Conservation (phyloP, 1,140 invertebrate species). For the Hylaeus anthracinus region DNA sequence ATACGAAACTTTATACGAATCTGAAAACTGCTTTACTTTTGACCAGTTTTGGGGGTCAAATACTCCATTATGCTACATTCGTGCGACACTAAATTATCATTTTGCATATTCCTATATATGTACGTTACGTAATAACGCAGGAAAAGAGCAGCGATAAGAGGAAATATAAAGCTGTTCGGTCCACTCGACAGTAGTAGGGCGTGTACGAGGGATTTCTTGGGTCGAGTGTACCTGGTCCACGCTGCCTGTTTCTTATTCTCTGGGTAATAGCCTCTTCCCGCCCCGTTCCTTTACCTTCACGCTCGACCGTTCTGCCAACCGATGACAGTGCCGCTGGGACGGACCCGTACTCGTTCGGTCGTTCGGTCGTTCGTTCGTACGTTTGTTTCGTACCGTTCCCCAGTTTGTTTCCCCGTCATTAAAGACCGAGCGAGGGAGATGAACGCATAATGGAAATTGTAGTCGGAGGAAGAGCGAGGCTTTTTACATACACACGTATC, state of each 20-base stretch:
- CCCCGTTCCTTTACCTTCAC: conserved; percentile 55
- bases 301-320: conserved; percentile 61
- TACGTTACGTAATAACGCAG: conserved; percentile 33
- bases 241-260: conserved; percentile 66
- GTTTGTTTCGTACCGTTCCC: conserved; percentile 27
- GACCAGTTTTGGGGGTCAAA: too few species aligned
- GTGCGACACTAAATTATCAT: conserved; percentile 37
- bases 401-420: conserved; percentile 3
- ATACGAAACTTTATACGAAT: too few species aligned
- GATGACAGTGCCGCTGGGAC: conserved; percentile 57
- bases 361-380: conserved; percentile 26
- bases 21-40: too few species aligned
- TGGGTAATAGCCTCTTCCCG: conserved; percentile 66
- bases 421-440: conserved; percentile 15
- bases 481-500: neutral
- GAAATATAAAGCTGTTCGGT: conserved; percentile 39
- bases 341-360: conserved; percentile 34
- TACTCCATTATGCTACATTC: too few species aligned
- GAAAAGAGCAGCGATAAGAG: conserved; percentile 32
- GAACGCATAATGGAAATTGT: conserved; percentile 53
- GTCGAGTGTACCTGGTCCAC: conserved; percentile 71
- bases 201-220: conserved; percentile 61
- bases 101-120: conserved; percentile 33
- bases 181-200: conserved; percentile 29
- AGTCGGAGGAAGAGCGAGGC: conserved; percentile 18